Evolutionary conservation across 2,113 vertebrate species (phyloP), one percentile per base, ranked within the genome.

Genomic region (Aptenodytes patagonicus): DNA sequence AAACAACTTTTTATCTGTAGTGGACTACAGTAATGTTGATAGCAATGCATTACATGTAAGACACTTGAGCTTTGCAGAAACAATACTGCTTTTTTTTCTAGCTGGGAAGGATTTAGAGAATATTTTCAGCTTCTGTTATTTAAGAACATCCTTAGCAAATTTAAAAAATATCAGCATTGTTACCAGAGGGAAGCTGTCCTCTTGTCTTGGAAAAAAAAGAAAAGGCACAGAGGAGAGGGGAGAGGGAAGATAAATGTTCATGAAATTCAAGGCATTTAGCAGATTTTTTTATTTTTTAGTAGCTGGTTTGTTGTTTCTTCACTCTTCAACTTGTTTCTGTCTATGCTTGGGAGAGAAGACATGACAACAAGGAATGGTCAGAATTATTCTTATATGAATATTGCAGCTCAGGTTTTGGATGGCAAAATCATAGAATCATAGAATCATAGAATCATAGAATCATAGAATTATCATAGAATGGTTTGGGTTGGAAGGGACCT

Each of bases 1-100:
- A 89, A 94, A 57, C 32, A 72, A 24, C 25, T 32, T 93, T 89
- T 93, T 81, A 42, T 80, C 75, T 91, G n/a, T 85, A 93, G 87
- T 88, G 72, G 17, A 28, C 69, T 83, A 80, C 15, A 72, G 6
- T 46, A 92, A 58, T 52, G 89, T 87, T 65, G 38, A 36, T 92
- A 94, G 83, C n/a, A 87, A 86, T 49, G 12, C 14, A 17, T 31
- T 83, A 58, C 24, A 47, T 88, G 9, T 64, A 88, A 84, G 26
- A 55, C 31, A 34, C 38, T 66, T 71, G 54, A 66, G 52, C 5
- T 55, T 46, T 82, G 55, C 20, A 91, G 57, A 88, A 69, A 17
- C 5, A 70, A 38, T 28, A 13, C 5, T 38, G 10, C 0, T 9
- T 16, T 71, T 71, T 47, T 72, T 25, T 17, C 31, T 58, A 62